Percentiles rank a stretch among this genome's conserved stretches.
These are phyloP conservation scores for Amphipyra tragopoginis DNA, from an alignment of 2,888 invertebrate genomes.

Conservation along the genomic window DNA sequence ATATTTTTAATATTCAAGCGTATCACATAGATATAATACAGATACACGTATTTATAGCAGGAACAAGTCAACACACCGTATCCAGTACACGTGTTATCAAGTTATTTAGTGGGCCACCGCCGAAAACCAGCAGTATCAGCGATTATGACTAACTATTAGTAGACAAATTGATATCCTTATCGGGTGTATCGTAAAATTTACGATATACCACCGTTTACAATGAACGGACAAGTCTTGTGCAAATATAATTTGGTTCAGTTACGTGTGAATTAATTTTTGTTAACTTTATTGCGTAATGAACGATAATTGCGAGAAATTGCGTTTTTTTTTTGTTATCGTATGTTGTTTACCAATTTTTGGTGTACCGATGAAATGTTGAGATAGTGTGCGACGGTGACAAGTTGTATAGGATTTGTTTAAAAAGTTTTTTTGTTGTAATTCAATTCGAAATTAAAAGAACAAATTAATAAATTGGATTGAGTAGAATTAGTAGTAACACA, in stretches of 20 bases:
- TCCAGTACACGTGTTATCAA: constrained; percentile 73
- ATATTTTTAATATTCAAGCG: constrained; percentile 37
- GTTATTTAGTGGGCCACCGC: constrained; percentile 76
- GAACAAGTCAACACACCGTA: constrained; percentile 56
- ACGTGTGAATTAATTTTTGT: constrained; percentile 60
- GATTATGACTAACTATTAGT: constrained; percentile 75
- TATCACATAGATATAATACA: constrained; percentile 45
- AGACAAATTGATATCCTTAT: constrained; percentile 84
- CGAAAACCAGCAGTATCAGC: constrained; percentile 73
- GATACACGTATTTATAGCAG: constrained; percentile 49
- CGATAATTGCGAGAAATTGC: constrained; percentile 33
- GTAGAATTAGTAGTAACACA: too few species aligned
- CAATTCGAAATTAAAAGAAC: too few species aligned
- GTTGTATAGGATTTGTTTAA: background rate
- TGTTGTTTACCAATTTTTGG: constrained; percentile 21
- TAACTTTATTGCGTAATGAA: constrained; percentile 46
- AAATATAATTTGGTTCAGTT: constrained; percentile 79
- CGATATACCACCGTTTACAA: constrained; percentile 75
- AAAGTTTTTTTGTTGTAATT: background rate
- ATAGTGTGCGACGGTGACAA: constrained; percentile 1
- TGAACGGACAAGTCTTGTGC: constrained; percentile 79
- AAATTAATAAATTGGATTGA: too few species aligned
- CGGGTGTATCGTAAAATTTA: constrained; percentile 82
- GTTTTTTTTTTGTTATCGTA: constrained; percentile 20
- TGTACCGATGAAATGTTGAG: background rate